Conservation (phyloP, 2,113 vertebrate genomes). For the Polyodon spathula region DNA sequence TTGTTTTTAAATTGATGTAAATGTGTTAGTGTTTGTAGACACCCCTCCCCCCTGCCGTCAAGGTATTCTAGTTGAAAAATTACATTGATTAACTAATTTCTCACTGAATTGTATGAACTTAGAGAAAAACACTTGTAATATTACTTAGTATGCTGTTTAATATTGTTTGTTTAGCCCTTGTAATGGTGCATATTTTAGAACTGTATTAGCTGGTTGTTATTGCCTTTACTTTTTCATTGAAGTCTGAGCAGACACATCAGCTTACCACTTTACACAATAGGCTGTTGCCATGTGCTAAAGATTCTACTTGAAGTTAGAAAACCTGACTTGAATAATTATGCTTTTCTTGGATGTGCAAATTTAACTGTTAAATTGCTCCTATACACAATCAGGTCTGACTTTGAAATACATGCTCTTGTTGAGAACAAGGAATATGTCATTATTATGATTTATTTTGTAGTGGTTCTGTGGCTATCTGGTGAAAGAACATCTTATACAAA, state of each 20-base stretch:
- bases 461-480: background rate
- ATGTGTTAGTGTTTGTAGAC: no score
- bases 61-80: no score
- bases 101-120: no score
- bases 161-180: no score
- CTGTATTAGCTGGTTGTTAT: no score
- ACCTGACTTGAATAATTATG: conserved; percentile 25
- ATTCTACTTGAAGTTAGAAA: conserved; percentile 43
- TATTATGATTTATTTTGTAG: conserved; percentile 4
- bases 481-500: conserved; percentile 37
- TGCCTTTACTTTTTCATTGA: background rate
- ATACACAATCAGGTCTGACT: background rate
- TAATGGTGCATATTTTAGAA: no score
- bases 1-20: no score
- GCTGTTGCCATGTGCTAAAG: conserved; percentile 37
- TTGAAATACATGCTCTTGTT: background rate
- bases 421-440: background rate
- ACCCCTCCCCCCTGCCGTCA: no score
- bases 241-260: background rate
- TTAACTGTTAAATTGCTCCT: background rate
- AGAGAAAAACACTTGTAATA: no score
- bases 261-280: conserved; percentile 28
- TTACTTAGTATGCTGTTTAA: no score
- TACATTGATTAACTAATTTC: no score
- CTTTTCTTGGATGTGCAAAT: background rate